A percentile compares a stretch with the other conserved stretches of the same genome.
Conservation (phyloP, 1,140 invertebrate genomes). For the Metaphire vulgaris region DNA sequence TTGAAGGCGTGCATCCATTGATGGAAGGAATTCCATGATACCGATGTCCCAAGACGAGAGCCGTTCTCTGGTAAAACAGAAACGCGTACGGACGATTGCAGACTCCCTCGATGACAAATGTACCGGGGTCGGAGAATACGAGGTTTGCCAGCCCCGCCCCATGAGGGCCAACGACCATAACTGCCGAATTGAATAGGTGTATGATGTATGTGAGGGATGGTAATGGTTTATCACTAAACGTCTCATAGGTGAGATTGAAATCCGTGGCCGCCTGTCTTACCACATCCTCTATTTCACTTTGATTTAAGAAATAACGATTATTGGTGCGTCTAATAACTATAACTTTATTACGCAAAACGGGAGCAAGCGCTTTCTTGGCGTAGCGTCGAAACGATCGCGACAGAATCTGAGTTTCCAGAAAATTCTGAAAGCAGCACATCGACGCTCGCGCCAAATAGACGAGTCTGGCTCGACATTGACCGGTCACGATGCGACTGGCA, state of each 20-base stretch:
- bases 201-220: constrained; percentile 4
- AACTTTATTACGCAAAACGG: constrained; percentile 4
- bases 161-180: constrained; percentile 26
- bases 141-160: too few relatives aligned
- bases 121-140: too few relatives aligned
- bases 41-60: too few relatives aligned
- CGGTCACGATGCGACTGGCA: constrained; percentile 10
- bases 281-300: constrained; percentile 2
- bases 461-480: background rate
- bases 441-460: constrained; percentile 14
- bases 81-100: too few relatives aligned
- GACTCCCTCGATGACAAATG: too few relatives aligned
- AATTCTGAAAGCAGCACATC: background rate
- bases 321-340: constrained; percentile 12
- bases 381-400: background rate
- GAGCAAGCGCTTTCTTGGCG: background rate
- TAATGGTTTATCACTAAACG: constrained; percentile 21
- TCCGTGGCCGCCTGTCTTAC: background rate
- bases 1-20: too few relatives aligned
- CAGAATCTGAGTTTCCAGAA: constrained; percentile 11
- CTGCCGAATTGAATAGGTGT: constrained; percentile 10
- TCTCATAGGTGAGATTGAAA: constrained; percentile 1
- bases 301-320: constrained; percentile 9
- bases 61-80: too few relatives aligned
- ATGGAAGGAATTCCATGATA: too few relatives aligned